Percentiles rank a stretch among this genome's conserved stretches.
Evolutionary conservation across 2,797 vertebrate genomes (phyloP).

Genomic region (Danio kyathit): DNA sequence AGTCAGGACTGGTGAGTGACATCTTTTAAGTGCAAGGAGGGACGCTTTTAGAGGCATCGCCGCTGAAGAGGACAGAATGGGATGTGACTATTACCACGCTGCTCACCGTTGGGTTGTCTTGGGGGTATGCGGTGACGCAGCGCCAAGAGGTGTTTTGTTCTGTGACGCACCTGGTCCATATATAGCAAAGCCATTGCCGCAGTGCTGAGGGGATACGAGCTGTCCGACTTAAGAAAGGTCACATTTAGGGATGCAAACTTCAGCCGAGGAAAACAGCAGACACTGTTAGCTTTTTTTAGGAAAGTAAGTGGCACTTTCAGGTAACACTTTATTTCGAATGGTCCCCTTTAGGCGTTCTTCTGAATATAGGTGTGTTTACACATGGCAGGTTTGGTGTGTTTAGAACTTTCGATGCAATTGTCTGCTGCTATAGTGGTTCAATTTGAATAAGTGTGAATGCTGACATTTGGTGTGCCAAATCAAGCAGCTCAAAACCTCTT

Average conservation of each 20-base stretch:
- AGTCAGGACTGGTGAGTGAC: constrained; percentile 45
- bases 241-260: background rate
- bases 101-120: constrained; percentile 13
- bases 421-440: too few relatives aligned
- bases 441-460: too few relatives aligned
- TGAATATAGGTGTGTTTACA: too few relatives aligned
- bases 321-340: too few relatives aligned
- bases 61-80: constrained; percentile 12
- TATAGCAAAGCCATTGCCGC: constrained; percentile 23
- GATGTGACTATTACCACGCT: background rate
- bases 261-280: background rate
- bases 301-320: background rate
- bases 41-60: constrained; percentile 25
- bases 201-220: constrained; percentile 2
- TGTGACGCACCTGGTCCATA: constrained; percentile 32
- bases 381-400: too few relatives aligned
- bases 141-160: constrained; percentile 11
- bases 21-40: constrained; percentile 38
- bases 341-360: too few relatives aligned
- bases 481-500: too few relatives aligned
- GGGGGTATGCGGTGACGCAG: background rate
- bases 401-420: too few relatives aligned
- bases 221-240: background rate
- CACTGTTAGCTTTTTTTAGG: background rate
- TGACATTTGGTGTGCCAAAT: too few relatives aligned